Conservation (phyloP, 2,113 vertebrate species). For the Mormyrus iriodes region DNA sequence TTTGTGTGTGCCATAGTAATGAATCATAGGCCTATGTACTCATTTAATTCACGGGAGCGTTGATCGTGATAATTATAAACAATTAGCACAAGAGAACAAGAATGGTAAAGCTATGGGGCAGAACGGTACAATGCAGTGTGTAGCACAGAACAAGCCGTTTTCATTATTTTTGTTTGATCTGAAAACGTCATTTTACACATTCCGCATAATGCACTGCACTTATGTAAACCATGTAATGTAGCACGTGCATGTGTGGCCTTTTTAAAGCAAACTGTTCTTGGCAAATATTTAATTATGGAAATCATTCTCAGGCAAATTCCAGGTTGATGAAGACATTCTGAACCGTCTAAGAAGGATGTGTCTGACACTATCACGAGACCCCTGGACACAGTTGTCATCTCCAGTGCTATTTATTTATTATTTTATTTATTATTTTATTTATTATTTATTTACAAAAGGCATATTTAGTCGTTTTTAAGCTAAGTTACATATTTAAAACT, state of each 20-base stretch:
- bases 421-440: constrained; percentile 61
- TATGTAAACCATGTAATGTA: not conserved
- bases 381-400: constrained; percentile 8
- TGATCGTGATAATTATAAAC: not conserved
- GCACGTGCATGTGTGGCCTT: not conserved
- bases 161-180: not conserved
- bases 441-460: constrained; percentile 46
- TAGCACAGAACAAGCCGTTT: not conserved
- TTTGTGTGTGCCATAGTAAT: not conserved
- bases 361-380: constrained; percentile 15
- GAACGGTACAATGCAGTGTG: not conserved
- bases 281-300: not conserved
- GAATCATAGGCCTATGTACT: constrained; percentile 17
- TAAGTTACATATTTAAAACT: not conserved
- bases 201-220: not conserved
- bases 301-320: not conserved
- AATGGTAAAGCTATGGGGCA: not conserved
- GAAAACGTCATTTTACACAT: not conserved
- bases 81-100: not conserved
- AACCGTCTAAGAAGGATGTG: not conserved
- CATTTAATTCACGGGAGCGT: not conserved
- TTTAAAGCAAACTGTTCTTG: not conserved
- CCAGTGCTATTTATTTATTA: constrained; percentile 46
- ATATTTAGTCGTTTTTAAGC: not conserved
- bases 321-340: not conserved